Conservation (phyloP, 2,888 invertebrate species). For the Hoplodrina blanda region DNA sequence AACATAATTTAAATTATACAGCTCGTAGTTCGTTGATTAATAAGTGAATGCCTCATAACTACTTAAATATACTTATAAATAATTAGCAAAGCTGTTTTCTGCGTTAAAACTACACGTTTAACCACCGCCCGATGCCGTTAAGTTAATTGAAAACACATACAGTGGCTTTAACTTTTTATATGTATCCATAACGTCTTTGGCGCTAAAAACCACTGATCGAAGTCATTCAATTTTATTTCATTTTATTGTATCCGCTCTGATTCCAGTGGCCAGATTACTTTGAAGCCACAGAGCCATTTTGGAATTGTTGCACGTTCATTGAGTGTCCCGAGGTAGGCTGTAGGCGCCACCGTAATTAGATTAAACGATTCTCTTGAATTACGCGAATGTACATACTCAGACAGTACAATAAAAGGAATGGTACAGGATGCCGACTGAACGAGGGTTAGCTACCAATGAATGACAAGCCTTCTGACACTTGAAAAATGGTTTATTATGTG, state of each 20-base stretch:
- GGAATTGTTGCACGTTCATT: constrained; percentile 70
- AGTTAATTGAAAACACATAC: constrained; percentile 24
- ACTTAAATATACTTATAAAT: too few relatives aligned
- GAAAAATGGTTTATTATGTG: constrained; percentile 26
- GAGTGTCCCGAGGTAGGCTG: constrained; percentile 37
- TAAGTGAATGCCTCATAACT: too few relatives aligned
- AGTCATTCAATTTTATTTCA: constrained; percentile 45
- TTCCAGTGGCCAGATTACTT: constrained; percentile 41
- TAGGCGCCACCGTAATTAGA: constrained; percentile 73
- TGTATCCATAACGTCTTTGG: constrained; percentile 26
- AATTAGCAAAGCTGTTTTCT: background rate
- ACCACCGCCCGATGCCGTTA: constrained; percentile 15
- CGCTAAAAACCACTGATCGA: constrained; percentile 41
- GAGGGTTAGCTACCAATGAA: constrained; percentile 50
- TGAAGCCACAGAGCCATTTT: constrained; percentile 52
- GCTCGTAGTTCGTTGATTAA: too few relatives aligned
- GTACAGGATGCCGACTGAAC: constrained; percentile 59
- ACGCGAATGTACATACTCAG: constrained; percentile 62
- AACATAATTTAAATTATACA: too few relatives aligned
- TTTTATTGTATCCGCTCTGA: constrained; percentile 63
- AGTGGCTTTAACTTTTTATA: constrained; percentile 20
- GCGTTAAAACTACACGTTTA: background rate
- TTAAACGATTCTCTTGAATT: constrained; percentile 70
- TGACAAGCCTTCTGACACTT: constrained; percentile 45
- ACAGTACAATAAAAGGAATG: constrained; percentile 58